Percentiles rank a stretch among this genome's conserved stretches.
Evolutionary conservation across 2,797 vertebrate genomes (phyloP).

Genomic region (Micrastur ruficollis): DNA sequence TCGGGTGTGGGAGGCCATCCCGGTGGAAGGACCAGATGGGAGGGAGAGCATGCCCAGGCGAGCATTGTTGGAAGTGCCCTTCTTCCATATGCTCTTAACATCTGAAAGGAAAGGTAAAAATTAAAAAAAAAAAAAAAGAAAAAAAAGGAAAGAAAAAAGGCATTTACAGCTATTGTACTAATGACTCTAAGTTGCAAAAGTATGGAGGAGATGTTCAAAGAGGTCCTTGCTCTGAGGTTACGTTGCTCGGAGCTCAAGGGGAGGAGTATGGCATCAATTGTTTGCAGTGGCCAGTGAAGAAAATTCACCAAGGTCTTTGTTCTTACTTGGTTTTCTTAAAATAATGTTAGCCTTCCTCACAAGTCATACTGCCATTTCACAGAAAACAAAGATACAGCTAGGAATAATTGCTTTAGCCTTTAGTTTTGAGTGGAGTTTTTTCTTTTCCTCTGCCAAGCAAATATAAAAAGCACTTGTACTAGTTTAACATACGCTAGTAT

Average conservation of each 20-base stretch:
- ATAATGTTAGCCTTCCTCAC: background rate
- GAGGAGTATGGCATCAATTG: background rate
- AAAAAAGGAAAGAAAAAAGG: rapidly evolving
- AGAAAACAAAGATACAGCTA: background rate
- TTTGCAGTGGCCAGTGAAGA: background rate
- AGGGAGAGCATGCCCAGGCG: background rate
- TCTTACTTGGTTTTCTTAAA: background rate
- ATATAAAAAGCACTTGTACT: background rate
- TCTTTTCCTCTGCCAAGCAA: background rate
- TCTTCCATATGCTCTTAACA: background rate
- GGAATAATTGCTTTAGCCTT: slow-evolving; percentile 44
- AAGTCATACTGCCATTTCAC: background rate
- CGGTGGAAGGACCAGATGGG: background rate
- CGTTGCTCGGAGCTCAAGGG: background rate
- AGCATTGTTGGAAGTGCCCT: background rate
- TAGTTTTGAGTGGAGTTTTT: slow-evolving; percentile 21
- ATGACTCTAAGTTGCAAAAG: background rate
- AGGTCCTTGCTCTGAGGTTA: background rate
- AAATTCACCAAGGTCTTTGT: background rate
- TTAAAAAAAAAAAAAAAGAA: too few relatives aligned
- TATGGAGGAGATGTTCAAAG: background rate
- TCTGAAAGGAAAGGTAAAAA: background rate
- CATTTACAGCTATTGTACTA: background rate
- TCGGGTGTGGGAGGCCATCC: background rate
- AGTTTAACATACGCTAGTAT: slow-evolving; percentile 19